Base-by-base conservation (phyloP, 2,797 vertebrate genomes). In the Momotus momota region DNA sequence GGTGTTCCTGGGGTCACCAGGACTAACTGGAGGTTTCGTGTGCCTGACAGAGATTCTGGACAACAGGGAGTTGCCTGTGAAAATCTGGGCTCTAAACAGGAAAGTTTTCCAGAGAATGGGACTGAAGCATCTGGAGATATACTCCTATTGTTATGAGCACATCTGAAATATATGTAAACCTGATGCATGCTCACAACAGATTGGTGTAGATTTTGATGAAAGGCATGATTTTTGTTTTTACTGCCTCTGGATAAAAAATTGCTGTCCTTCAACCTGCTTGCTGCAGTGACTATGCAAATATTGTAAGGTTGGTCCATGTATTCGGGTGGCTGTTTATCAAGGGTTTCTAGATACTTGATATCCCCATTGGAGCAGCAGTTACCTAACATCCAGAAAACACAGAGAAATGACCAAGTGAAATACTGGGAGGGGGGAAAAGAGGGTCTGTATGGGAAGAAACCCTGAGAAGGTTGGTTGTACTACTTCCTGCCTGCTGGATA, bases 121-220 rank as follows among this genome's bases (percentile, higher is more conserved):
- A 61, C 31, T 21, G 54, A 60, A 52, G 19, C 4, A 15, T 35
- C 49, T 71, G 51, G 18, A 5, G 0, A 3, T 0, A 0, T 20
- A 29, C 25, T 75, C 17, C 62, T 72, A 1, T 27, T 48, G 21
- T 51, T 55, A 18, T 5, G 15, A 88, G 80, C 58, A 27, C 22
- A 27, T 64, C 25, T n/a, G 58, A 70, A 79, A 27, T 46, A 15
- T 3, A 4, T 4, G 13, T 19, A 29, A 20, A 62, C 15, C 35
- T 55, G 49, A 17, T n/a, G 21, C n/a, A 31, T 19, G 49, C 31
- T 77, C 12, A 22, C 41, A 48, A 10, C 41, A 52, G 21, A 18
- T 13, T 5, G 23, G 21, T 35, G 51, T 54, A 55, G 58, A 31
- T 40, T 79, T 64, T 66, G 41, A 27, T 45, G 38, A 88, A 80